Evolutionary conservation across 1,140 invertebrate genomes (phyloP).

Genomic region (Brachionus rotundiformis): DNA sequence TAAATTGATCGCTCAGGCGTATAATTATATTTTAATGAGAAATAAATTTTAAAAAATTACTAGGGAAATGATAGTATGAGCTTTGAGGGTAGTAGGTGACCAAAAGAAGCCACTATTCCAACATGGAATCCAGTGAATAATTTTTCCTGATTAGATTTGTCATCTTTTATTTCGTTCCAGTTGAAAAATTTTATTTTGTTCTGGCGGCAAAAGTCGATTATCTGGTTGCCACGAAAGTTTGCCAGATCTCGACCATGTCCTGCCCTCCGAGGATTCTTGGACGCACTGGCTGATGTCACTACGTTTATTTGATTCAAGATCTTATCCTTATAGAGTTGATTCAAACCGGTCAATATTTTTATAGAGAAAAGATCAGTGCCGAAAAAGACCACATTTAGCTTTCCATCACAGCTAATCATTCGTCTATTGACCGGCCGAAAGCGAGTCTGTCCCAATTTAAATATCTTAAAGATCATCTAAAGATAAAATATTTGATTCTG

Average conservation of each 20-base stretch:
- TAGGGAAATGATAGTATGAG: constrained; percentile 62
- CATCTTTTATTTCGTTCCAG: background rate
- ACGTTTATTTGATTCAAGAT: constrained; percentile 22
- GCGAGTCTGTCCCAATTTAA: background rate
- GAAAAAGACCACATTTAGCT: constrained; percentile 36
- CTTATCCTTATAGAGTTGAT: background rate
- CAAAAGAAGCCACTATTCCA: constrained; percentile 65
- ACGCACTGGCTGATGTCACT: constrained; percentile 20
- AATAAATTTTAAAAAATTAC: constrained; percentile 54
- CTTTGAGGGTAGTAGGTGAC: constrained; percentile 61
- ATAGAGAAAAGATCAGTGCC: constrained; percentile 44
- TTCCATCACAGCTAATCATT: background rate
- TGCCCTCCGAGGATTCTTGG: background rate
- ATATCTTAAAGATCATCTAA: constrained; percentile 34
- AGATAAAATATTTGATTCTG: background rate
- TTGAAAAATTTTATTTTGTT: background rate
- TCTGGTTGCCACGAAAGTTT: constrained; percentile 40
- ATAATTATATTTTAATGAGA: background rate
- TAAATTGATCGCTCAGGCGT: background rate
- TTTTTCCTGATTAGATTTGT: background rate
- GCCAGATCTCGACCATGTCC: background rate
- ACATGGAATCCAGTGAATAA: constrained; percentile 58
- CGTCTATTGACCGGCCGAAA: background rate
- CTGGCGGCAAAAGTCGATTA: constrained; percentile 23
- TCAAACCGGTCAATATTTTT: constrained; percentile 35